phyloP scores from a whole-genome alignment of 2,113 vertebrate species.

The Crotalus horridus region DNA sequence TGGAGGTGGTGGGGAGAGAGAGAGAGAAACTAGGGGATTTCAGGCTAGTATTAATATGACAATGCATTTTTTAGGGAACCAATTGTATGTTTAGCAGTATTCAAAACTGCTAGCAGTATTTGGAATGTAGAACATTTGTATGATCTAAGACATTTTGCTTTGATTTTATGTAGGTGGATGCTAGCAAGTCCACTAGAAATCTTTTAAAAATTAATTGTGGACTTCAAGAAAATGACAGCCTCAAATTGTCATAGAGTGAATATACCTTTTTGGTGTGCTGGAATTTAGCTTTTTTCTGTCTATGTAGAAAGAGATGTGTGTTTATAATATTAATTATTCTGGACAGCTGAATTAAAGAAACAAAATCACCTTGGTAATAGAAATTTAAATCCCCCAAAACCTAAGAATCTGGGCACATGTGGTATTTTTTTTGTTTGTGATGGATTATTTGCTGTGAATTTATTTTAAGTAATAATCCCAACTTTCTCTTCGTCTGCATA shows the following conservation, averaged over 20 bases:
- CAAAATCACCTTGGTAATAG: not conserved
- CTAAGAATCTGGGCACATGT: slow-evolving; percentile 33
- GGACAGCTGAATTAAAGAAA: not conserved
- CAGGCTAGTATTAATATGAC: not conserved
- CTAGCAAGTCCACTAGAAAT: not conserved
- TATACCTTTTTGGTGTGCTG: not conserved
- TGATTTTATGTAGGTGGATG: not conserved
- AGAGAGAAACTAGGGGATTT: not conserved
- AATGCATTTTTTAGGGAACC: not conserved
- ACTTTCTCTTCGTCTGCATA: slow-evolving; percentile 48
- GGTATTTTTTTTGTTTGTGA: slow-evolving; percentile 53
- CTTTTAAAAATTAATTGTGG: not conserved
- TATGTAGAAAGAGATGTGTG: not conserved
- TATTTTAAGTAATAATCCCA: slow-evolving; percentile 32
- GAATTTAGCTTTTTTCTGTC: not conserved
- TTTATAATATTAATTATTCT: not conserved
- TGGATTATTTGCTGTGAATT: slow-evolving; percentile 43
- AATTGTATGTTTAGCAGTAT: not conserved
- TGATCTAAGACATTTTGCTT: not conserved
- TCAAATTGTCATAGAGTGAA: not conserved
- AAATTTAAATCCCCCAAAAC: not conserved
- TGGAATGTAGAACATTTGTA: not conserved
- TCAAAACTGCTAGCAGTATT: not conserved
- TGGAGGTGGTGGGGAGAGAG: too few relatives aligned
- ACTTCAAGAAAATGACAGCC: not conserved